phyloP scores from a whole-genome alignment of 2,888 invertebrate genomes.

The Heliconius charithonia region DNA sequence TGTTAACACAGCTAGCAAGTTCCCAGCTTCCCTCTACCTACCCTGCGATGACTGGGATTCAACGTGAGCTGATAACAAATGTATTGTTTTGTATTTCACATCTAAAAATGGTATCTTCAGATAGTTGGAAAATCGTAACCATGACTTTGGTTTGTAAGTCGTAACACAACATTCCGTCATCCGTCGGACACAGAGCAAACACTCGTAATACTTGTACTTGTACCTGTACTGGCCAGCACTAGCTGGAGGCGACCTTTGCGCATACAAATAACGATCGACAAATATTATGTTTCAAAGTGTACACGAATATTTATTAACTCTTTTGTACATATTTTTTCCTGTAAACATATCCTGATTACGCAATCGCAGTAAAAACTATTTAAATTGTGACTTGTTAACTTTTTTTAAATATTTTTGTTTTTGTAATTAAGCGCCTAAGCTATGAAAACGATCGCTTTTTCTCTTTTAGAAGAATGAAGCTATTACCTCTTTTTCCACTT shows the following conservation, averaged over 20 bases:
- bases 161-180: slow-evolving; percentile 56
- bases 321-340: slow-evolving; percentile 29
- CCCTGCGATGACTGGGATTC: no score
- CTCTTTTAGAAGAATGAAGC: no score
- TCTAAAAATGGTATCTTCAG: not conserved
- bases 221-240: slow-evolving; percentile 48
- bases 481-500: no score
- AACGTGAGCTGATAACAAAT: no score
- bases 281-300: slow-evolving; percentile 58
- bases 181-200: slow-evolving; percentile 56
- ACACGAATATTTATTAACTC: slow-evolving; percentile 31
- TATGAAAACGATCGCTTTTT: no score
- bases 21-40: no score
- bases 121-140: slow-evolving; percentile 27
- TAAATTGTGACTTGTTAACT: not conserved
- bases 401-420: not conserved
- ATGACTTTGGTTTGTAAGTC: slow-evolving; percentile 26
- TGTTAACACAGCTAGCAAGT: no score
- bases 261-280: slow-evolving; percentile 62
- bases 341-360: slow-evolving; percentile 19
- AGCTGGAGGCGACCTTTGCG: slow-evolving; percentile 66
- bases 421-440: no score
- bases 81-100: not conserved
- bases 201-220: slow-evolving; percentile 51
- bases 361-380: not conserved